phyloP scores from a whole-genome alignment of 2,113 vertebrate species.

The Pogona vitticeps region DNA sequence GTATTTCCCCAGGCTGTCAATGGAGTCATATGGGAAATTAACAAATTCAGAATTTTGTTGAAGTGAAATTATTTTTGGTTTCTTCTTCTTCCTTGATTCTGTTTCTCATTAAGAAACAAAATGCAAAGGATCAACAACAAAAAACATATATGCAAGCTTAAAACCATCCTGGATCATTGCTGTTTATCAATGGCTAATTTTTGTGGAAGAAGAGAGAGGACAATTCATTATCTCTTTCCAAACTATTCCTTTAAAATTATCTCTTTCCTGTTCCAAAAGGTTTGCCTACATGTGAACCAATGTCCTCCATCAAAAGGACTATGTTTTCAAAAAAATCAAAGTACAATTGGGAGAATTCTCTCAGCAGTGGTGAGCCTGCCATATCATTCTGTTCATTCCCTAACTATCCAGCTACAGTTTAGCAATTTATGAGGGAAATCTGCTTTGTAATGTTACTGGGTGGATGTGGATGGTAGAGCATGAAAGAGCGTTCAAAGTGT shows the following conservation, averaged over 20 bases:
- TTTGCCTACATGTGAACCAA: background rate
- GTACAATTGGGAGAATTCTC: background rate
- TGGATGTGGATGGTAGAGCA: slow-evolving; percentile 1
- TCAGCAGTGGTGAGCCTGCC: background rate
- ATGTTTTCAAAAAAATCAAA: background rate
- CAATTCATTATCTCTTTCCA: background rate
- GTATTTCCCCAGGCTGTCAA: no score
- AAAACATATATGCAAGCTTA: slow-evolving; percentile 1
- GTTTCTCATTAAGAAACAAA: background rate
- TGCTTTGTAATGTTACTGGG: background rate
- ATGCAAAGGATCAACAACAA: slow-evolving; percentile 30
- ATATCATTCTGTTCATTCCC: background rate
- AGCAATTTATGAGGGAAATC: background rate
- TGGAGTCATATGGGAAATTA: no score
- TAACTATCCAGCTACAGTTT: background rate
- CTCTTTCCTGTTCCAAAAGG: slow-evolving; percentile 1
- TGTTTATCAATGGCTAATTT: slow-evolving; percentile 30
- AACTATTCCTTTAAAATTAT: background rate
- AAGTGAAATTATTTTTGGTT: background rate
- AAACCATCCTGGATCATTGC: background rate
- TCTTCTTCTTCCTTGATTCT: background rate
- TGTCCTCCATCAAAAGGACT: background rate
- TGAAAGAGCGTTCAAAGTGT: slow-evolving; percentile 16
- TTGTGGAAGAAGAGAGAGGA: no score
- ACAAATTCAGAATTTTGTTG: background rate